Percentiles rank a stretch among this genome's conserved stretches.
These are phyloP conservation scores for Nesidiocoris tenuis DNA, from an alignment of 2,888 invertebrate genomes.

Conservation along the genomic window DNA sequence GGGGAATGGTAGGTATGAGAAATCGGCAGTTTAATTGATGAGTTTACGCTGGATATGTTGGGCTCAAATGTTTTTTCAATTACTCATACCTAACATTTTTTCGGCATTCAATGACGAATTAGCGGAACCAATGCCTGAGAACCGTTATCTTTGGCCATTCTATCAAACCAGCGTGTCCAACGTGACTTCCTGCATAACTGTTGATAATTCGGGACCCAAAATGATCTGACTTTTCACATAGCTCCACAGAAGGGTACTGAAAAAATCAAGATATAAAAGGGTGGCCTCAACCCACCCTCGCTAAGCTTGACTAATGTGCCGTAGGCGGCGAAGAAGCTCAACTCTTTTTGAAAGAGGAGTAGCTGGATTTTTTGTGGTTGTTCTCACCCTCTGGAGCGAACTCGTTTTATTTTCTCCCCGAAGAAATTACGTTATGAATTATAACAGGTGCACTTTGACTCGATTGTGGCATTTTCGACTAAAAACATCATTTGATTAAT, in stretches of 20 bases:
- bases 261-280: neutral
- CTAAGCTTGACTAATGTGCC: constrained; percentile 19
- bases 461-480: neutral
- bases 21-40: too few relatives aligned
- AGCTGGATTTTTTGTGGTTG: neutral
- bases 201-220: constrained; percentile 13
- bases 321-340: neutral
- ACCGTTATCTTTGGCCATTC: neutral
- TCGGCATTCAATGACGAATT: too few relatives aligned
- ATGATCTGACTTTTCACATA: constrained; percentile 5
- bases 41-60: too few relatives aligned
- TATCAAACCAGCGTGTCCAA: constrained; percentile 11
- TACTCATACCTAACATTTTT: too few relatives aligned
- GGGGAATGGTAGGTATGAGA: too few relatives aligned
- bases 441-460: constrained; percentile 8
- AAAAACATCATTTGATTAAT: constrained; percentile 9
- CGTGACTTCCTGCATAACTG: constrained; percentile 20
- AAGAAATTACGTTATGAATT: constrained; percentile 15
- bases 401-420: constrained; percentile 9
- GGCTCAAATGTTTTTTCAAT: too few relatives aligned
- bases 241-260: neutral
- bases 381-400: neutral
- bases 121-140: neutral
- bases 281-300: constrained; percentile 17
- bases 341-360: constrained; percentile 5